Percentiles rank a stretch among this genome's conserved stretches.
These are phyloP conservation scores for Lepilemur septentrionalis DNA, from an alignment of 2,797 vertebrate species.

Conservation along the genomic window DNA sequence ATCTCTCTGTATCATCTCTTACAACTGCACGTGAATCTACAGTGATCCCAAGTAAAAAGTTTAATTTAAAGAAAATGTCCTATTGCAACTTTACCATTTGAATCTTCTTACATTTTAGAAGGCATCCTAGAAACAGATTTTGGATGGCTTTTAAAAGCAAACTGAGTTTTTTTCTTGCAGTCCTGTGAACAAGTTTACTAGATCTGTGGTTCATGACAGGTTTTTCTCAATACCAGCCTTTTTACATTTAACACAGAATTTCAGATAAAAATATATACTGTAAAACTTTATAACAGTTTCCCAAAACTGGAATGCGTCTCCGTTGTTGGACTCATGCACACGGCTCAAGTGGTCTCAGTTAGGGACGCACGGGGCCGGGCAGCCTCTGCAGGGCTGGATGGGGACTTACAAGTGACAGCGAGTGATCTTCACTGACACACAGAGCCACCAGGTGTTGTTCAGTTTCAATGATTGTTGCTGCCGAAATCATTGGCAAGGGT, in stretches of 20 bases:
- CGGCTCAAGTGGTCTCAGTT: not conserved
- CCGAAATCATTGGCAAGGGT: not conserved
- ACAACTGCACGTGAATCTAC: not conserved
- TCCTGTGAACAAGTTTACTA: not conserved
- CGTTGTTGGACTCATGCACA: not conserved
- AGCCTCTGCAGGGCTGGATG: not conserved
- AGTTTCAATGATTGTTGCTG: not conserved
- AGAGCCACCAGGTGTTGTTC: not conserved
- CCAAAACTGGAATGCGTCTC: not conserved
- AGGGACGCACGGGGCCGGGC: not conserved
- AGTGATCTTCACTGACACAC: not conserved
- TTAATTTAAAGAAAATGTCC: not conserved
- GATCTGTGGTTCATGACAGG: not conserved
- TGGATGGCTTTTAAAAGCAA: not conserved
- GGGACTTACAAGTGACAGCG: not conserved
- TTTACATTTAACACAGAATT: not conserved
- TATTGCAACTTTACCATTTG: not conserved
- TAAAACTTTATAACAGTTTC: not conserved
- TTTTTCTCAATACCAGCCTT: not conserved
- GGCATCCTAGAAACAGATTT: not conserved
- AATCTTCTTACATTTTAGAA: not conserved
- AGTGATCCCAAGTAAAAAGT: not conserved
- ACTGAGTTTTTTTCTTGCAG: not conserved
- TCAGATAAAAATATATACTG: not conserved
- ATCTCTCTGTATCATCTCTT: not conserved